Conservation (phyloP, 2,113 vertebrate species). For the Desmodus rotundus region DNA sequence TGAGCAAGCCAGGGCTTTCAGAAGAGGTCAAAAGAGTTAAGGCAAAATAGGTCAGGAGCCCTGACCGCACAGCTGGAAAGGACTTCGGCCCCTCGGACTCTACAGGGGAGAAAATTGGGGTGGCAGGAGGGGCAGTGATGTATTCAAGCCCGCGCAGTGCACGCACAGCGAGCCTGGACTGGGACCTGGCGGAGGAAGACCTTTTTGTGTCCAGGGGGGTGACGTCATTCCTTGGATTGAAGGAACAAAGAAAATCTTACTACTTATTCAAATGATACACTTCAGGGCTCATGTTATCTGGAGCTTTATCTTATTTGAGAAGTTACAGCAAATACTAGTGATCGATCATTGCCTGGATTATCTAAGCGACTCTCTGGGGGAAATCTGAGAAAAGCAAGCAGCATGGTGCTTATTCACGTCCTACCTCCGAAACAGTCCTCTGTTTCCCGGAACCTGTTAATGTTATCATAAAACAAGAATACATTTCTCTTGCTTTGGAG, state of each 20-base stretch:
- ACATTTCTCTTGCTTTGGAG: slow-evolving; percentile 17
- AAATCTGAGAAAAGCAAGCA: not conserved
- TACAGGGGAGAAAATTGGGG: not conserved
- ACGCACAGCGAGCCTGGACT: not conserved
- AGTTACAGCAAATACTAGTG: not conserved
- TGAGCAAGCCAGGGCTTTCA: not conserved
- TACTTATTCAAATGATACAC: not conserved
- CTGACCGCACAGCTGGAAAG: not conserved
- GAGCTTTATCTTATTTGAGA: not conserved
- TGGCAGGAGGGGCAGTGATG: not conserved
- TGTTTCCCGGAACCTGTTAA: slow-evolving; percentile 20
- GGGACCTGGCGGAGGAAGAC: too few relatives aligned
- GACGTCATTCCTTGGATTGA: not conserved
- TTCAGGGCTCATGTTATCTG: not conserved
- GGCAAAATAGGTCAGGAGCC: not conserved
- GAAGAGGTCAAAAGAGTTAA: not conserved
- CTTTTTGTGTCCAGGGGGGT: not conserved
- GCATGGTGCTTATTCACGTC: not conserved
- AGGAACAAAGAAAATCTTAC: not conserved
- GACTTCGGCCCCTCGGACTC: not conserved
- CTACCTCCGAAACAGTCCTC: not conserved
- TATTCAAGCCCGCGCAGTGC: rapidly evolving
- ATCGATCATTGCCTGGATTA: not conserved
- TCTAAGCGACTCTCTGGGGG: not conserved
- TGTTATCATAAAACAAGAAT: not conserved